A percentile compares a stretch with the other conserved stretches of the same genome.
phyloP scores from a whole-genome alignment of 1,140 invertebrate genomes.

The Teleogryllus occipitalis region DNA sequence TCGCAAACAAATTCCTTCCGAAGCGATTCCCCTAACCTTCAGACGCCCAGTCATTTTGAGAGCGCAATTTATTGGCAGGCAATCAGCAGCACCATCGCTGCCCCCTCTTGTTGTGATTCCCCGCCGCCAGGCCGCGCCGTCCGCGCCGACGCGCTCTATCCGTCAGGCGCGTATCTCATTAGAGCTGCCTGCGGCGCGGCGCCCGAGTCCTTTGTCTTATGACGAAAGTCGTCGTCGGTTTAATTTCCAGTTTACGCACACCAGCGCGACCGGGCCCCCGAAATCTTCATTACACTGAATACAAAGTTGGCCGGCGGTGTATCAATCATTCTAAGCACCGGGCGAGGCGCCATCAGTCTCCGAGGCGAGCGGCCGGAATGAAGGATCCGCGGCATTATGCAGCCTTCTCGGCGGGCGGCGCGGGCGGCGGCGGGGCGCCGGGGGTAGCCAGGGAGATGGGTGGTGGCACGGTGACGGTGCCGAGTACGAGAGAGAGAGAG shows the following conservation, averaged over 20 bases:
- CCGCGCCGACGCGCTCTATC: not conserved
- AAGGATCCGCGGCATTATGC: not conserved
- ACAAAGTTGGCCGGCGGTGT: not conserved
- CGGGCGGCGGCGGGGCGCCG: too few species aligned
- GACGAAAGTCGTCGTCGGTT: not conserved
- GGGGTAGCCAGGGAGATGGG: too few species aligned
- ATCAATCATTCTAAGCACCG: not conserved
- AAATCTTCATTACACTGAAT: conserved; percentile 5
- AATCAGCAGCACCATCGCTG: too few species aligned
- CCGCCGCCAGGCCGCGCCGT: too few species aligned
- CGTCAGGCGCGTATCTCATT: not conserved
- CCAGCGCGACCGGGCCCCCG: not conserved
- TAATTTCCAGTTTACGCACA: conserved; percentile 4
- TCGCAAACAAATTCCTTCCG: too few species aligned
- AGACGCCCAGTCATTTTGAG: too few species aligned
- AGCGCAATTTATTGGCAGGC: too few species aligned
- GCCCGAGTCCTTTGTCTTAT: not conserved
- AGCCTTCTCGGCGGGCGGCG: not conserved
- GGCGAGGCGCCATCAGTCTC: not conserved
- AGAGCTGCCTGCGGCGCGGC: not conserved
- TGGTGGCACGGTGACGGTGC: not conserved
- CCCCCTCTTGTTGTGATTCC: not conserved
- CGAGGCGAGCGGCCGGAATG: not conserved
- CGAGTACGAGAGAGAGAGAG: too few species aligned
- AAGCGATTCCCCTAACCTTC: too few species aligned